Conservation (phyloP, 1,140 invertebrate species). For the Melanaphis sacchari region DNA sequence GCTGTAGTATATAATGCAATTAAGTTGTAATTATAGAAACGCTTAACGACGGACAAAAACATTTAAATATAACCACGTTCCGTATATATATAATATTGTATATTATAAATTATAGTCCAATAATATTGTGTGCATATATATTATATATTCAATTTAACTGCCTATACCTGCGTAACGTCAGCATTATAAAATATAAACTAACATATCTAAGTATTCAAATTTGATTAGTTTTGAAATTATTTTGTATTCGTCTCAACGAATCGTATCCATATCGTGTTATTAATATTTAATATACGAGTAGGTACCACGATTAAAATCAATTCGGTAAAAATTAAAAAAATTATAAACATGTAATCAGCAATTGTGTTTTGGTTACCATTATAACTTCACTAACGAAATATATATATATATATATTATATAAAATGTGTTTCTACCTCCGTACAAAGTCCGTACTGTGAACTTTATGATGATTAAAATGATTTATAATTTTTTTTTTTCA, state of each 20-base stretch:
- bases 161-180: neutral
- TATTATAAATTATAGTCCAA: neutral
- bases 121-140: neutral
- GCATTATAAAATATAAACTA: neutral
- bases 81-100: neutral
- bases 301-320: no score
- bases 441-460: neutral
- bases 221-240: neutral
- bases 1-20: no score
- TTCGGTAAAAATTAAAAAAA: no score
- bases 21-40: neutral
- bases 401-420: neutral
- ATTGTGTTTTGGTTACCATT: neutral
- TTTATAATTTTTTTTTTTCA: neutral
- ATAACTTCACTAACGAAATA: neutral
- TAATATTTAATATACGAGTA: neutral
- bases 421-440: no score
- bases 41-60: neutral
- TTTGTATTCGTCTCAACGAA: neutral
- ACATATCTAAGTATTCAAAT: neutral
- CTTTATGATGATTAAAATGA: neutral
- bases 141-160: neutral
- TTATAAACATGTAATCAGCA: neutral
- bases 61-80: neutral
- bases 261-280: neutral